Base-by-base conservation (phyloP, 2,797 vertebrate species). In the Martes flavigula region DNA sequence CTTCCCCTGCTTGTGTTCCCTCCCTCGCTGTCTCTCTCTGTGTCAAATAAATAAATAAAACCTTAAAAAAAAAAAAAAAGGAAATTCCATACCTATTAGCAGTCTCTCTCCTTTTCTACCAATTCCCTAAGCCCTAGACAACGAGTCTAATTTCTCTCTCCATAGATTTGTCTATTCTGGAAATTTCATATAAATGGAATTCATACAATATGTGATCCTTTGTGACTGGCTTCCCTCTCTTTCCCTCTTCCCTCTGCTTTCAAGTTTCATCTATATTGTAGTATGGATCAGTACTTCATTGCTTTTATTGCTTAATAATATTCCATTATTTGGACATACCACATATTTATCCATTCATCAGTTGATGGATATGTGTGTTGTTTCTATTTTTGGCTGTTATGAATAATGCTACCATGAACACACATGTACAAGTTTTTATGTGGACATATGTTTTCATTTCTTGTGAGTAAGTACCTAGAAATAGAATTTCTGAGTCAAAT, bases 401-500 rank as follows among this genome's bases (percentile, higher is more conserved):
- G 18, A 82, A 62, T 14, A 91, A 70, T 58, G 46, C 25, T 90
- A 30, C 20, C 25, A 18, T 85, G 38, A 84, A 70, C 54, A 64
- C 25, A 18, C n/a, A 85, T 2, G 3, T 10, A n/a, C 13, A 73
- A 68, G 20, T 64, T 94, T 87, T 73, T 90, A 27, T 78, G 14
- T 51, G 70, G 21, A 40, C 12, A 40, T 48, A 84, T 64, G 40
- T 54, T 91, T 88, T 90, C 18, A 35, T 77, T 82, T 95, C 58
- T 92, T 32, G 51, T 58, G 23, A 58, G 10, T 85, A 18, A 60
- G 46, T 35, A 81, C 10, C 14, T 51, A 81, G 20, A 4, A 94
- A n/a, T 13, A 82, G 40, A 86, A 89, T 95, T 92, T 83, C 62
- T 56, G 70, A 48, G 21, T 92, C 62, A 87, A 90, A 75, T 51